Conservation (phyloP, 2,113 vertebrate genomes). For the Bufo bufo region DNA sequence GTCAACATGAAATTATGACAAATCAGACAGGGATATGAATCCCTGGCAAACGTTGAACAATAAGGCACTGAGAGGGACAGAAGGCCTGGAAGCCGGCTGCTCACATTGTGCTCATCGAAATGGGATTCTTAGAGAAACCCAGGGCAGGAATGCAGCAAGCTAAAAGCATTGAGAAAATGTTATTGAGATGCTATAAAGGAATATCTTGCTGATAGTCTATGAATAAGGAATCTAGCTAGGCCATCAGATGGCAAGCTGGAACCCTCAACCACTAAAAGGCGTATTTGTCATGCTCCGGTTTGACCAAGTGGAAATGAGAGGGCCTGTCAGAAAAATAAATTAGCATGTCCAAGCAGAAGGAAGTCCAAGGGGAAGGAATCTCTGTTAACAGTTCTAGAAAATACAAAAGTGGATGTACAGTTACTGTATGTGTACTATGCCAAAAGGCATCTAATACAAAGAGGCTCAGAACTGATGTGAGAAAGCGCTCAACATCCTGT, state of each 20-base stretch:
- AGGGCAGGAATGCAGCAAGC: not conserved
- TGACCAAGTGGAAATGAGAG: constrained; percentile 43
- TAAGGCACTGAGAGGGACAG: constrained; percentile 51
- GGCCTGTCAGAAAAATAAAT: constrained; percentile 51
- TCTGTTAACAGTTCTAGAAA: not conserved
- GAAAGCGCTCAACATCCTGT: not conserved
- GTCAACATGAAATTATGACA: constrained; percentile 66
- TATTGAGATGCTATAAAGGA: constrained; percentile 61
- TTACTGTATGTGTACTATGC: not conserved
- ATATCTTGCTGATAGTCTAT: constrained; percentile 58
- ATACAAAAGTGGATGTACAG: not conserved
- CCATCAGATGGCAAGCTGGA: constrained; percentile 49
- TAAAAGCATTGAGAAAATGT: constrained; percentile 56
- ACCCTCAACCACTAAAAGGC: constrained; percentile 10
- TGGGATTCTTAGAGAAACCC: constrained; percentile 40
- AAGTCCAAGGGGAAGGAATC: constrained; percentile 17
- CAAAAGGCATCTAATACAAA: not conserved
- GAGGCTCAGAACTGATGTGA: not conserved
- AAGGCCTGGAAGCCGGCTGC: constrained; percentile 36
- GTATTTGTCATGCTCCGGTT: constrained; percentile 44
- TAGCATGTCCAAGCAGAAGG: constrained; percentile 34
- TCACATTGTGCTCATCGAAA: not conserved
- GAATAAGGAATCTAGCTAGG: constrained; percentile 57
- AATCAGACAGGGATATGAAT: constrained; percentile 58
- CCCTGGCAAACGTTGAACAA: constrained; percentile 59